A percentile compares a stretch with the other conserved stretches of the same genome.
phyloP scores from a whole-genome alignment of 2,113 vertebrate genomes.

The Caracal caracal region DNA sequence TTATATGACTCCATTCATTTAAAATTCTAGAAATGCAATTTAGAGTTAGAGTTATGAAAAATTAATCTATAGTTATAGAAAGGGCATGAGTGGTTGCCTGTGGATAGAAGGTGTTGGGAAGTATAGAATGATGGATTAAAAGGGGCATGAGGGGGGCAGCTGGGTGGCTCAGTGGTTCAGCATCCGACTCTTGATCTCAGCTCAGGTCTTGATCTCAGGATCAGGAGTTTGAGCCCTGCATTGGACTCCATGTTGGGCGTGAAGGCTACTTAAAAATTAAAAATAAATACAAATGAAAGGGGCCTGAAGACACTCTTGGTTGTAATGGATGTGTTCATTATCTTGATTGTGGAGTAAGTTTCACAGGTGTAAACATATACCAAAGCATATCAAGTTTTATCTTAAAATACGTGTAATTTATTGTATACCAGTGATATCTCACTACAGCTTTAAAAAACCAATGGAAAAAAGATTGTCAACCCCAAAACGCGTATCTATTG shows the following conservation, averaged over 20 bases:
- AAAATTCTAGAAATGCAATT: neutral
- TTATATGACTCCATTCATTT: neutral
- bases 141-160: neutral
- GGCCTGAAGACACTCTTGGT: neutral
- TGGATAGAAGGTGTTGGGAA: neutral
- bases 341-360: neutral
- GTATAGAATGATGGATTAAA: neutral
- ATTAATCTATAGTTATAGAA: neutral
- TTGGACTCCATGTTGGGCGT: too few species aligned
- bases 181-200: too few species aligned
- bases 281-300: neutral
- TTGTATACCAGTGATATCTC: neutral
- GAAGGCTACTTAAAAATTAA: too few species aligned
- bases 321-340: neutral
- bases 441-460: neutral
- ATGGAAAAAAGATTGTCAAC: neutral
- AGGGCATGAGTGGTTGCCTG: neutral
- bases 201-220: too few species aligned
- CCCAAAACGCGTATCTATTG: neutral
- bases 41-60: neutral
- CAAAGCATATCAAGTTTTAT: neutral
- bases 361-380: neutral
- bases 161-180: too few species aligned
- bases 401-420: neutral
- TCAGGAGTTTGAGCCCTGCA: too few species aligned